Evolutionary conservation across 2,888 invertebrate species (phyloP).

Genomic region (Temnothorax unifasciatus): DNA sequence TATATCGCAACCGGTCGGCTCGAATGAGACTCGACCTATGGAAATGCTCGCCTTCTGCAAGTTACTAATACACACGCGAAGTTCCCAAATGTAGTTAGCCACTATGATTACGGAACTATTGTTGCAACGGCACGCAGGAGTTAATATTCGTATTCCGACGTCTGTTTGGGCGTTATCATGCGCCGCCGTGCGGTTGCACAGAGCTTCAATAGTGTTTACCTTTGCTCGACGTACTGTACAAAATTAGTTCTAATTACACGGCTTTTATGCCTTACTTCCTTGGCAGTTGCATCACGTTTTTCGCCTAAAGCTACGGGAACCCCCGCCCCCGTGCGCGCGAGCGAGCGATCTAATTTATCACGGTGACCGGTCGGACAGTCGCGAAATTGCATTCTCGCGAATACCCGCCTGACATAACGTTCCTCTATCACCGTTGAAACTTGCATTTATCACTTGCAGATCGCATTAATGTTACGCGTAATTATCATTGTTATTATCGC

Average conservation of each 20-base stretch:
- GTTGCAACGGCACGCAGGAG: conserved; percentile 23
- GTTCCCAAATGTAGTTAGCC: conserved; percentile 45
- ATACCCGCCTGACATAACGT: conserved; percentile 39
- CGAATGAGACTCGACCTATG: conserved; percentile 24
- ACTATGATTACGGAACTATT: conserved; percentile 48
- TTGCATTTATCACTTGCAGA: conserved; percentile 44
- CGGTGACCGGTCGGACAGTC: conserved; percentile 51
- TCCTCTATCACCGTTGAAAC: conserved; percentile 46
- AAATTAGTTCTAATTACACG: conserved; percentile 40
- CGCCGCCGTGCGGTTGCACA: not conserved
- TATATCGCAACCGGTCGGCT: conserved; percentile 13
- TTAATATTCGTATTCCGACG: conserved; percentile 42
- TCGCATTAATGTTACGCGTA: conserved; percentile 43
- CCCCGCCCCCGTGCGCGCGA: not conserved
- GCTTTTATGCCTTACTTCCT: conserved; percentile 43
- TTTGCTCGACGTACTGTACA: not conserved
- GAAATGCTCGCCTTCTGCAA: conserved; percentile 9
- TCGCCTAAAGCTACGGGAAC: not conserved
- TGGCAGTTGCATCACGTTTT: conserved; percentile 45
- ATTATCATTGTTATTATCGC: conserved; percentile 28
- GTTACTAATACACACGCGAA: conserved; percentile 15
- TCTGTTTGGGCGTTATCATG: conserved; percentile 26
- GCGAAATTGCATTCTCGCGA: conserved; percentile 54
- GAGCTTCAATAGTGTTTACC: conserved; percentile 23
- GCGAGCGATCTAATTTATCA: conserved; percentile 55